Percentiles rank a stretch among this genome's conserved stretches.
These are phyloP conservation scores for Aplochiton taeniatus DNA, from an alignment of 2,797 vertebrate genomes.

Conservation along the genomic window DNA sequence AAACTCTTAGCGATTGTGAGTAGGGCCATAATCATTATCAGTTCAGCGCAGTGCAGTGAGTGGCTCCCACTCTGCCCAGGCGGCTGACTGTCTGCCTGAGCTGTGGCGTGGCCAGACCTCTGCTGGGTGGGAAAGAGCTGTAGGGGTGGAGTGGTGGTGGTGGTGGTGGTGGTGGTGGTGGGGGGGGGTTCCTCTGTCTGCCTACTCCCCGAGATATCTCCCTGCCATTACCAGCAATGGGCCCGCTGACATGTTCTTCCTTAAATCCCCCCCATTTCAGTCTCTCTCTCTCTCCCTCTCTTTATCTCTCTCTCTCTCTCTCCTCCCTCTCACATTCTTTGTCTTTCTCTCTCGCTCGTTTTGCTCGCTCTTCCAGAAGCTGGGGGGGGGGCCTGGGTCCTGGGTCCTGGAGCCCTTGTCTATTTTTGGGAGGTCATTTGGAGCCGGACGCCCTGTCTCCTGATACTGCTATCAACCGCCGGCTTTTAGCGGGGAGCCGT, in stretches of 20 bases:
- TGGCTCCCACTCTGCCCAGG: constrained; percentile 65
- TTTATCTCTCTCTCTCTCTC: too few species aligned
- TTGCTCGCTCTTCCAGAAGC: constrained; percentile 2
- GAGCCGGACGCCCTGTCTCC: constrained; percentile 82
- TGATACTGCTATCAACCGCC: constrained; percentile 85
- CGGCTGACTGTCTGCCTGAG: constrained; percentile 78
- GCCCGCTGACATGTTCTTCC: constrained; percentile 85
- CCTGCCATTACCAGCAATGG: constrained; percentile 79
- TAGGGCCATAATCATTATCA: constrained; percentile 66
- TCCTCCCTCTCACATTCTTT: too few species aligned
- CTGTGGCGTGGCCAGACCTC: constrained; percentile 52
- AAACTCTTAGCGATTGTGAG: constrained; percentile 56
- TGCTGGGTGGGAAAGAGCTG: constrained; percentile 55
- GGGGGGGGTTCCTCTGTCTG: constrained; percentile 64
- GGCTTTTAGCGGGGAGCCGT: constrained; percentile 82
- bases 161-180: too few species aligned
- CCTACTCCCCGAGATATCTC: constrained; percentile 71
- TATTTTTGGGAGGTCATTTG: constrained; percentile 88
- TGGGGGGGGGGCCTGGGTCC: constrained; percentile 44
- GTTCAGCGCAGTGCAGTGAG: constrained; percentile 60
- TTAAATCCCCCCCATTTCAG: constrained; percentile 61
- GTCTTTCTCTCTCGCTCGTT: too few species aligned
- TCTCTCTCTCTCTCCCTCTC: constrained; percentile 26
- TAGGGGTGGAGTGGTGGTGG: too few species aligned
- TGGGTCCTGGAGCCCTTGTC: constrained; percentile 76